Percentiles rank a stretch among this genome's conserved stretches.
Conservation (phyloP, 2,797 vertebrate species). For the Acrocephalus scirpaceus region DNA sequence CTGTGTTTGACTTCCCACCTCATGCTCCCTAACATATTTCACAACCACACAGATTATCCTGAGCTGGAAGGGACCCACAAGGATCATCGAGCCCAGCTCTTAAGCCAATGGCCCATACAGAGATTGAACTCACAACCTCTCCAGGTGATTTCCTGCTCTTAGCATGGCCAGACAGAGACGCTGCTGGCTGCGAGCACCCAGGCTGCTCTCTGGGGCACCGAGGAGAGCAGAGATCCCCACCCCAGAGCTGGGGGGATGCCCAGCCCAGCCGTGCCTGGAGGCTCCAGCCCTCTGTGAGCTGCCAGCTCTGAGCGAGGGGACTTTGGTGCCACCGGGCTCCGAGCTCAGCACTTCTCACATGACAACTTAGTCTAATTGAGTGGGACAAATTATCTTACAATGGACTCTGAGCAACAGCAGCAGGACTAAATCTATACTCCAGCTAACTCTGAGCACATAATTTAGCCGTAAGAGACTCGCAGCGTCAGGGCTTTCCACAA, state of each 20-base stretch:
- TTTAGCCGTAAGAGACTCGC: constrained; percentile 53
- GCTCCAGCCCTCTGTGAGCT: background rate
- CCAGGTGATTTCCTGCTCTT: background rate
- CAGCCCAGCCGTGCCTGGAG: background rate
- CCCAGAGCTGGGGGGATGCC: background rate
- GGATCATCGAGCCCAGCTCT: background rate
- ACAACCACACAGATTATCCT: background rate
- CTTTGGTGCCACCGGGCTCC: background rate
- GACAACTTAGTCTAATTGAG: constrained; percentile 71
- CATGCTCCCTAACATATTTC: background rate
- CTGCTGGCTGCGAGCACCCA: background rate
- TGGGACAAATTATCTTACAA: constrained; percentile 72
- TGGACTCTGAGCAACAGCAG: constrained; percentile 61
- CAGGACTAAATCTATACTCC: constrained; percentile 62
- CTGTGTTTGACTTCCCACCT: background rate
- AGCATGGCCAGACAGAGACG: fast-evolving
- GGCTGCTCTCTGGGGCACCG: fast-evolving
- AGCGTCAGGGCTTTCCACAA: constrained; percentile 23
- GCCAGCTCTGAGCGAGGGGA: background rate
- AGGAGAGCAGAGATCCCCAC: background rate
- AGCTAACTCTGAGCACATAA: constrained; percentile 54
- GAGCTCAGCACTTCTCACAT: constrained; percentile 62
- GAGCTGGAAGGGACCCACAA: background rate
- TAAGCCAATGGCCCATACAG: background rate
- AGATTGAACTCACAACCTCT: background rate